These are phyloP conservation scores for Leuciscus waleckii DNA, from an alignment of 2,797 vertebrate genomes.

Conservation along the genomic window DNA sequence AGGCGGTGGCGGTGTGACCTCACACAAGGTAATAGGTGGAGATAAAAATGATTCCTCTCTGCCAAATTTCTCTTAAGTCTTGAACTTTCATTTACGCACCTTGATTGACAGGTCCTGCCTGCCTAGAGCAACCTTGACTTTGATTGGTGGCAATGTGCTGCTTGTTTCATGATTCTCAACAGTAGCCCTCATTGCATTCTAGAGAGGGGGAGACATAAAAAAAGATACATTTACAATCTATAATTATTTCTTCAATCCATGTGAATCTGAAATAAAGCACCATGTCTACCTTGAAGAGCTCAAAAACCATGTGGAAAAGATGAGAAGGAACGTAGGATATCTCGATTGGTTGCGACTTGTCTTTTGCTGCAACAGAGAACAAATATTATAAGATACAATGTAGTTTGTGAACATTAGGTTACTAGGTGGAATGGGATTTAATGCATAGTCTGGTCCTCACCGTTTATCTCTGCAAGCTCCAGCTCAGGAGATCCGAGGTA, in stretches of 20 bases:
- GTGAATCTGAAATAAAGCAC: background rate
- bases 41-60: background rate
- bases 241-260: background rate
- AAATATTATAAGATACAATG: background rate
- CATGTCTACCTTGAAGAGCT: slow-evolving; percentile 87
- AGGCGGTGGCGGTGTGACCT: background rate
- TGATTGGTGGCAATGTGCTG: slow-evolving; percentile 79
- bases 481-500: slow-evolving; percentile 87
- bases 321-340: slow-evolving; percentile 90
- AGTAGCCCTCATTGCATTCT: slow-evolving; percentile 90
- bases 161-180: slow-evolving; percentile 86
- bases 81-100: slow-evolving; percentile 59
- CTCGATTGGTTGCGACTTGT: slow-evolving; percentile 76
- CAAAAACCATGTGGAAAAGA: slow-evolving; percentile 91
- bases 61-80: background rate
- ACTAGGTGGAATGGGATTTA: background rate
- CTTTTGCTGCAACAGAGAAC: slow-evolving; percentile 71
- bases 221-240: background rate
- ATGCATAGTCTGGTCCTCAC: slow-evolving; percentile 69
- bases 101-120: slow-evolving; percentile 88
- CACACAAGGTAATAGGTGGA: background rate
- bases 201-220: background rate
- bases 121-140: slow-evolving; percentile 84
- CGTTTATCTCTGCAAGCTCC: slow-evolving; percentile 83
- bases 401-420: background rate